Conservation (phyloP, 2,797 vertebrate species). For the Pelochelys cantorii region DNA sequence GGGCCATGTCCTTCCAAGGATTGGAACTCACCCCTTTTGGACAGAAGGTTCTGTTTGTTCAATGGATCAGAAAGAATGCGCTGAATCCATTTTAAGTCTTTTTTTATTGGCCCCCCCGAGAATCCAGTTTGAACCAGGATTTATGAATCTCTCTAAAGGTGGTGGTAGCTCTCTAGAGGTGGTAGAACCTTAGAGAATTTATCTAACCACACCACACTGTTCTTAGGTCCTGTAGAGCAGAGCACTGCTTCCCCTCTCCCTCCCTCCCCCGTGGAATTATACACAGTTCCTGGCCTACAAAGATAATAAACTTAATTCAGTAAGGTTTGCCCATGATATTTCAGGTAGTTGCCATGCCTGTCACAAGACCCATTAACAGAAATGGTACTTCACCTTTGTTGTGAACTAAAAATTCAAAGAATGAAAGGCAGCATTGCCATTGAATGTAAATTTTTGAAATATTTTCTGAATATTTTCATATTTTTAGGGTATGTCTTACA, state of each 20-base stretch:
- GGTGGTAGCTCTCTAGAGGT: neutral
- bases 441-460: neutral
- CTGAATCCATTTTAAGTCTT: neutral
- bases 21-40: neutral
- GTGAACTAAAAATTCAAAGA: neutral
- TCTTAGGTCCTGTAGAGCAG: neutral
- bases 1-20: neutral
- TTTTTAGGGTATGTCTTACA: slow-evolving; percentile 87
- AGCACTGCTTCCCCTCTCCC: no score
- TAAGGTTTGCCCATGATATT: neutral
- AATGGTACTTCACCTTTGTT: neutral
- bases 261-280: neutral
- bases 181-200: neutral
- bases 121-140: neutral
- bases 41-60: neutral
- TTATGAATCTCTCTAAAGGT: neutral
- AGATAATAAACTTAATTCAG: neutral
- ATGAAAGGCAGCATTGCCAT: neutral
- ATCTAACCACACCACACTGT: neutral
- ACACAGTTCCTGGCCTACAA: neutral
- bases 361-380: neutral
- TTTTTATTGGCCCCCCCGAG: neutral
- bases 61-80: neutral
- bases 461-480: slow-evolving; percentile 16
- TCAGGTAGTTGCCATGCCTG: neutral